Evolutionary conservation across 2,888 invertebrate species (phyloP), one percentile per base, ranked within the genome.

Genomic region (Drosophila paramelanica): DNA sequence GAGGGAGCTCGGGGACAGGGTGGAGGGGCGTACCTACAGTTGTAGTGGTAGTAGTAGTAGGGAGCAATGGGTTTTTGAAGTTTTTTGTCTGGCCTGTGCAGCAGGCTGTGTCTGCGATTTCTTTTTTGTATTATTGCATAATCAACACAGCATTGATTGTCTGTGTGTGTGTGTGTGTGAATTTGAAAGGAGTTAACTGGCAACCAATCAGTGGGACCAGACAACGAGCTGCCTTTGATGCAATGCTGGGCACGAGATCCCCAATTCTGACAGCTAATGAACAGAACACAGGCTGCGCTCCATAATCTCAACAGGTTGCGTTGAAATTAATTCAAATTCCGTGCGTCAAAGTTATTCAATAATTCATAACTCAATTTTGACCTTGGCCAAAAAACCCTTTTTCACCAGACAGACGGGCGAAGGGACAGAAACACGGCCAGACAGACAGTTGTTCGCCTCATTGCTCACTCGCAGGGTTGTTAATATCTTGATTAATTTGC

Each of bases 401-500:
- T 68, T 50, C 8, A 13, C 27, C 59, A 13, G 36, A 4, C 36
- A 11, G 11, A 33, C 33, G 11, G 36, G 13, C 23, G 31, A 13
- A 14, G 38, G 27, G 46, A 14, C 47, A 42, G 42, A 8, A 4
- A 23, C 23, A 23, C 41, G 8, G n/a, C 10, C 53, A 31, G 43
- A n/a, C 23, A 13, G 43, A 43, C 7, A 6, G 53, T 51, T 65
- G 55, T 53, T 52, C 56, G 60, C 38, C 52, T 58, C 52, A 74
- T 60, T 64, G 68, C 39, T 43, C 46, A 38, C 33, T 41, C 8
- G 33, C 41, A 69, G 87, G 89, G 89, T 86, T 76, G 89, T 73
- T 89, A 77, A 88, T 81, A 88, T 81, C 74, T 67, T 81, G 83
- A 87, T 87, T 87, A 89, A 89, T 88, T 89, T 73, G 73, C 72